Conservation (phyloP, 2,797 vertebrate species). For the Eulemur mongoz region DNA sequence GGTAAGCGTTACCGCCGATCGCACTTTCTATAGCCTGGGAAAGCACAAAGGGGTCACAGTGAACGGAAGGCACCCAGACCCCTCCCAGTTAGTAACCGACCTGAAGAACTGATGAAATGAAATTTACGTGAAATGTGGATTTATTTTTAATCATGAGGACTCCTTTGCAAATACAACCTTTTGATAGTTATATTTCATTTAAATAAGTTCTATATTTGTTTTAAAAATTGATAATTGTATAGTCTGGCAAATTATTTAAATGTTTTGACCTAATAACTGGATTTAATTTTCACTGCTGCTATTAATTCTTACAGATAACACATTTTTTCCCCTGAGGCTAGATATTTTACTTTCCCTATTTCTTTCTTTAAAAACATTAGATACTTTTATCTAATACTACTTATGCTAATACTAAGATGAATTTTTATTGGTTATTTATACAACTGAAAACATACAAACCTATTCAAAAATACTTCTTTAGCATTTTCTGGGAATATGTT, state of each 20-base stretch:
- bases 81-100: rapidly evolving
- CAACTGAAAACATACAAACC: background rate
- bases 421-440: background rate
- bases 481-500: background rate
- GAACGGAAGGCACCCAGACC: rapidly evolving
- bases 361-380: background rate
- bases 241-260: background rate
- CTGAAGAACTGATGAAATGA: background rate
- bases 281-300: background rate
- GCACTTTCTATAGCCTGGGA: slow-evolving; percentile 91
- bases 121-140: background rate
- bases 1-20: slow-evolving; percentile 93
- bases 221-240: background rate
- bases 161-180: background rate
- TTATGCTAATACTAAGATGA: background rate
- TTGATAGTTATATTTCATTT: background rate
- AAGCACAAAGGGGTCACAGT: background rate
- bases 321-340: background rate
- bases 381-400: background rate
- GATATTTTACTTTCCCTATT: background rate
- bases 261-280: background rate
- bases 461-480: background rate
- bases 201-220: background rate
- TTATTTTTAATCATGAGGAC: background rate
- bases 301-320: background rate